Percentiles rank a stretch among this genome's conserved stretches.
Evolutionary conservation across 2,888 invertebrate species (phyloP).

Genomic region (Belgica antarctica): DNA sequence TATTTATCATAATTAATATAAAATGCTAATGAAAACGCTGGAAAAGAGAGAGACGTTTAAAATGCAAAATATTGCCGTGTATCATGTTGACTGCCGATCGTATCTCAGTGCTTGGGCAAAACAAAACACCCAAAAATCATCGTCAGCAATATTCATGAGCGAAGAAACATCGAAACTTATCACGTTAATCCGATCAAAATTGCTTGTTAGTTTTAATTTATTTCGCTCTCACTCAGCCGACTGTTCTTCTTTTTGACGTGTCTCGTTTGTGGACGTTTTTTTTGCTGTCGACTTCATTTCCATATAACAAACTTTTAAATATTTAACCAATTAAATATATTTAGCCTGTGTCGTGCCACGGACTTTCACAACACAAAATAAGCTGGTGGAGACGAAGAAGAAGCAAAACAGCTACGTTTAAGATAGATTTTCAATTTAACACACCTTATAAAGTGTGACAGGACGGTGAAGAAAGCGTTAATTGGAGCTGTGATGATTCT

Average conservation of each 20-base stretch:
- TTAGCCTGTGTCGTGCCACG: slow-evolving; percentile 16
- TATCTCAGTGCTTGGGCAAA: too few relatives aligned
- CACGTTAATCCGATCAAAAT: slow-evolving; percentile 43
- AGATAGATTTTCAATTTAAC: too few relatives aligned
- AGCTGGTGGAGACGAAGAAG: not conserved
- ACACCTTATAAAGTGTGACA: too few relatives aligned
- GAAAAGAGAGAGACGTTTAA: not conserved
- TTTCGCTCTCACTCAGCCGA: not conserved
- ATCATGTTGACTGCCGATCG: slow-evolving; percentile 32
- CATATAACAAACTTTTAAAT: slow-evolving; percentile 34
- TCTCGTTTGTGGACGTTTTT: not conserved
- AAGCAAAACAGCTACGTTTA: too few relatives aligned
- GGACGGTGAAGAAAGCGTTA: too few relatives aligned
- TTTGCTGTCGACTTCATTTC: slow-evolving; percentile 25
- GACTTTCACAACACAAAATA: not conserved
- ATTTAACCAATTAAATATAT: slow-evolving; percentile 34
- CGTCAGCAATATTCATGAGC: slow-evolving; percentile 43
- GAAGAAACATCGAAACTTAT: slow-evolving; percentile 39
- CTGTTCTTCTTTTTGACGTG: slow-evolving; percentile 13
- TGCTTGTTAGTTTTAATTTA: slow-evolving; percentile 42
- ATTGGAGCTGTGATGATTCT: too few relatives aligned
- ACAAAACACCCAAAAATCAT: slow-evolving; percentile 20
- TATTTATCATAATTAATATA: slow-evolving; percentile 32
- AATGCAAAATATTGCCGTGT: slow-evolving; percentile 13
- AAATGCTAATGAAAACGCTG: slow-evolving; percentile 26